Evolutionary conservation across 1,140 invertebrate species (phyloP), one percentile per base, ranked within the genome.

Genomic region (Triops cancriformis): DNA sequence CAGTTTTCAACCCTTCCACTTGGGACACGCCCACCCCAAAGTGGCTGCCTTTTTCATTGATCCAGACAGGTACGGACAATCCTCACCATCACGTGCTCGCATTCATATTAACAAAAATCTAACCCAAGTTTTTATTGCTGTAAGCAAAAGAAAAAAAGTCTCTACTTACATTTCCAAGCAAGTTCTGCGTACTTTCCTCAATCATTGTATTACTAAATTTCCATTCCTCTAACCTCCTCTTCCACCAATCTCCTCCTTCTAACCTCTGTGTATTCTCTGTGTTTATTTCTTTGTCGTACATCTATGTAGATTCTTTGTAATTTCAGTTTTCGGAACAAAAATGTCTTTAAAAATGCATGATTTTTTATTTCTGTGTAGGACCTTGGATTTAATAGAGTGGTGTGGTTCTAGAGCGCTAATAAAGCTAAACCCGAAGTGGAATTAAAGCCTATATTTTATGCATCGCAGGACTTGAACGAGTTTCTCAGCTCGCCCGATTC

Each of bases 391-490:
- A 14, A 6, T 64, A n/a, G 23, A 23, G 23, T 64, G 18, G 11
- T 45, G 43, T 18, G 18, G n/a, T 64, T 23, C 14, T 64, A 37
- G 31, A 18, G 18, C 23, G 14, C 10, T 23, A 64, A 5, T 64
- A 1, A 1, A 64, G 6, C 51, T 64, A n/a, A n/a, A 6, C 23
- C 14, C 51, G 7, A 64, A 64, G 23, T n/a, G 6, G 14, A 64
- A 64, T 64, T 64, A 23, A 64, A 64, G 51, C 14, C 1, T 6
- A n/a, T 64, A n/a, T 23, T 14, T 64, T 64, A 64, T 37, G 31
- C 31, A 37, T 64, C 51, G 51, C 51, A 64, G 51, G 51, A 64
- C 23, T 64, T 64, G n/a, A 64, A 64, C 51, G 51, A 64, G 51
- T 64, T 64, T 64, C 51, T 64, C 51, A 64, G 23, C 51, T 64